These are phyloP conservation scores for Gavialis gangeticus DNA, from an alignment of 2,113 vertebrate species.

Conservation along the genomic window DNA sequence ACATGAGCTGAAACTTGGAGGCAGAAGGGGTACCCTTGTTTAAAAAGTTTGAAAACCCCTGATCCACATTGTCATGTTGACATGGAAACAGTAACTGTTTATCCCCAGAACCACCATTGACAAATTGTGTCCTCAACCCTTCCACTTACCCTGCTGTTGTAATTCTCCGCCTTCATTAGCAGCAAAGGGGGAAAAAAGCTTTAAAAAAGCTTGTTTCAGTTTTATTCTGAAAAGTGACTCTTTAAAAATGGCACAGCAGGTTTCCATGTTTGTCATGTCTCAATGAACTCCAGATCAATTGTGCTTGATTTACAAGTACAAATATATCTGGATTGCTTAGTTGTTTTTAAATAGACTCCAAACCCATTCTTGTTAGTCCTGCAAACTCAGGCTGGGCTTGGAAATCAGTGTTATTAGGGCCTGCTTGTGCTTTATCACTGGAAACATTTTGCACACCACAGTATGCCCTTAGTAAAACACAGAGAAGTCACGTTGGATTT, in stretches of 20 bases:
- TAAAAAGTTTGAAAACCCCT: too few relatives aligned
- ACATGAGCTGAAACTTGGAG: too few relatives aligned
- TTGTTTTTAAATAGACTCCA: accelerated
- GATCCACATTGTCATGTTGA: background rate
- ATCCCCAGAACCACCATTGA: background rate
- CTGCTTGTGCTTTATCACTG: background rate
- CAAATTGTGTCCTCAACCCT: background rate
- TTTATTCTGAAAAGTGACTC: background rate
- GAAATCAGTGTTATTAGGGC: background rate
- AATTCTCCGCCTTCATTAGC: background rate
- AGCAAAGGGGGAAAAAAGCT: background rate
- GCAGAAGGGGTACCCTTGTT: too few relatives aligned
- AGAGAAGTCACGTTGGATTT: background rate
- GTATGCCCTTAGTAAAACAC: accelerated
- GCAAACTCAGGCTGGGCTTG: background rate
- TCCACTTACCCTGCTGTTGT: background rate
- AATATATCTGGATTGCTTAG: background rate
- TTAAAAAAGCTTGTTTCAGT: background rate
- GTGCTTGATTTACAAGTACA: background rate
- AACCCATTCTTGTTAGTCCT: too few relatives aligned
- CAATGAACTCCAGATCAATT: background rate
- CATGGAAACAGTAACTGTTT: background rate
- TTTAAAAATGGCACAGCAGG: background rate
- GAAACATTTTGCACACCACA: background rate
- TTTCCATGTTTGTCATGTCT: background rate